These are phyloP conservation scores for Paratrypauchen microcephalus DNA, from an alignment of 2,797 vertebrate genomes.

Conservation along the genomic window DNA sequence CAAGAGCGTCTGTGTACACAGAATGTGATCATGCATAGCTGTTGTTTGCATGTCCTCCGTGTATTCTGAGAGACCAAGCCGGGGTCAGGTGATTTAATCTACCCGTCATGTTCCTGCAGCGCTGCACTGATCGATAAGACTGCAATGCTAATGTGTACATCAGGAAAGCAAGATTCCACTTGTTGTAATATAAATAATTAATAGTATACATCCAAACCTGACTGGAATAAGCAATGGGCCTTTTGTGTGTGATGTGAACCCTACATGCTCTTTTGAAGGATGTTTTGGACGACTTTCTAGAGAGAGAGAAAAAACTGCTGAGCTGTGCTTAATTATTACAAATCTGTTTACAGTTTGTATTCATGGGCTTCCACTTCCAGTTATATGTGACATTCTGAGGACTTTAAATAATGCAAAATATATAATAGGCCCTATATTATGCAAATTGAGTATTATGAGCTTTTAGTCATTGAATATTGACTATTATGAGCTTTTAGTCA, in stretches of 20 bases:
- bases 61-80: constrained; percentile 39
- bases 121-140: constrained; percentile 65
- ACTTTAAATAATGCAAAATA: too few species aligned
- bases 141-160: constrained; percentile 54
- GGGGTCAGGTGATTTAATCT: constrained; percentile 73
- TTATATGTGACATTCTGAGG: too few species aligned
- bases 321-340: background rate
- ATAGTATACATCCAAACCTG: constrained; percentile 50
- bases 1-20: constrained; percentile 39
- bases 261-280: background rate
- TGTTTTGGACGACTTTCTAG: background rate
- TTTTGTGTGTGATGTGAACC: constrained; percentile 30
- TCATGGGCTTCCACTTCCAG: too few species aligned
- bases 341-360: background rate
- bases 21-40: constrained; percentile 28
- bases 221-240: constrained; percentile 57
- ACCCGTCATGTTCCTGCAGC: constrained; percentile 56
- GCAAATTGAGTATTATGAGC: too few species aligned
- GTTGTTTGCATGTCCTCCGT: constrained; percentile 33
- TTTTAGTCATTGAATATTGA: too few species aligned
- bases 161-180: constrained; percentile 52
- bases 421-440: too few species aligned
- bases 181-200: constrained; percentile 12
- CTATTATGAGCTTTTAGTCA: too few species aligned
- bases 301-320: background rate